Conservation (phyloP, 1,140 invertebrate species). For the Drosophila albomicans region DNA sequence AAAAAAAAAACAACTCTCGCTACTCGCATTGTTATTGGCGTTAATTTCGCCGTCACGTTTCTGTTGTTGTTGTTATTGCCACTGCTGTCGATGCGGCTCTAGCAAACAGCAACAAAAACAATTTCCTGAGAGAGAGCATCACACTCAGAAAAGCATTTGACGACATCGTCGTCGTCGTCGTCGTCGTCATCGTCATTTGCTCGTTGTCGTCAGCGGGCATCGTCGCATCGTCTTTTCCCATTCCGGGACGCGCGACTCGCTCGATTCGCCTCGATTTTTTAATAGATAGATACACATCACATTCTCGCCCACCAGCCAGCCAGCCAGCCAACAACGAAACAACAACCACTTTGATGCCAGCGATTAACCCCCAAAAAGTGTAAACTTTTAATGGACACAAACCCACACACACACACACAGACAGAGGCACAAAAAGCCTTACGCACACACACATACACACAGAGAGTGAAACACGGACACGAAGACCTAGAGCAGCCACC, state of each 20-base stretch:
- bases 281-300: conserved; percentile 81
- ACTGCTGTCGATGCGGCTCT: background rate
- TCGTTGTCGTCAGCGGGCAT: conserved; percentile 55
- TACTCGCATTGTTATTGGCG: conserved; percentile 65
- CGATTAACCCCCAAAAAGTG: conserved; percentile 79
- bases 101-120: conserved; percentile 58
- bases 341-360: conserved; percentile 63
- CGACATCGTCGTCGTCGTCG: conserved; percentile 29
- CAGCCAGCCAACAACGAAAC: conserved; percentile 1
- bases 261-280: conserved; percentile 78
- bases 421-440: conserved; percentile 7
- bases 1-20: conserved; percentile 35
- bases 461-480: conserved; percentile 1
- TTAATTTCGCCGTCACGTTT: conserved; percentile 64
- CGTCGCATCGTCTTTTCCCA: conserved; percentile 72
- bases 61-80: background rate
- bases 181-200: conserved; percentile 27
- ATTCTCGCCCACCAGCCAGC: conserved; percentile 35
- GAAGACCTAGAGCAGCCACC: conserved; percentile 29
- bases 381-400: conserved; percentile 69
- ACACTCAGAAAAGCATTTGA: conserved; percentile 46
- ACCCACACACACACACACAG: conserved; percentile 41
- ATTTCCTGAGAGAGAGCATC: conserved; percentile 72
- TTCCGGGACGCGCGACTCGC: conserved; percentile 36
- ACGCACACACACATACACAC: conserved; percentile 7